Conservation (phyloP, 2,113 vertebrate genomes). For the Salminus brasiliensis region DNA sequence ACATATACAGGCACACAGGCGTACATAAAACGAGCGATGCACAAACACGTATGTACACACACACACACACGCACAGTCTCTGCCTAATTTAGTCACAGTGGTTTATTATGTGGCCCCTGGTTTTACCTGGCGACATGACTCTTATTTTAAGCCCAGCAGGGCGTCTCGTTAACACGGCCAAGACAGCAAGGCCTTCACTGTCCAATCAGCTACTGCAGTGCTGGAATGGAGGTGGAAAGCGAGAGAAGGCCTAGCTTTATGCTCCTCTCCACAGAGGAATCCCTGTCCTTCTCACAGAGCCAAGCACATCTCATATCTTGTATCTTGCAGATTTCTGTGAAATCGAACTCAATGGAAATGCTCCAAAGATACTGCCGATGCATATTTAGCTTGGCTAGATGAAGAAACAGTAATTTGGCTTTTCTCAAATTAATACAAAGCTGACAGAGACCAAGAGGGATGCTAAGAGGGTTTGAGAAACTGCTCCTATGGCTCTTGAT, state of each 20-base stretch:
- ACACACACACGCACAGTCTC: conserved; percentile 37
- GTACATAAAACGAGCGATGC: conserved; percentile 17
- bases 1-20: conserved; percentile 1
- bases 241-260: conserved; percentile 41
- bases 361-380: background rate
- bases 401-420: background rate
- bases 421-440: background rate
- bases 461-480: too few relatives aligned
- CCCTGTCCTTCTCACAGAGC: conserved; percentile 27
- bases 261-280: conserved; percentile 34
- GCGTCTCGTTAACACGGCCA: conserved; percentile 39
- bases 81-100: conserved; percentile 52
- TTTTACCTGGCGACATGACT: conserved; percentile 45
- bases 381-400: background rate
- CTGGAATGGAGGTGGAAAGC: conserved; percentile 22
- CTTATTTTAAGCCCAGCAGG: conserved; percentile 48
- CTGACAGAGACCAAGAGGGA: background rate
- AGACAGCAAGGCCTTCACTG: conserved; percentile 51
- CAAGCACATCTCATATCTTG: background rate
- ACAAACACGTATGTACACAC: conserved; percentile 27
- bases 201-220: conserved; percentile 30
- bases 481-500: too few relatives aligned
- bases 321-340: background rate
- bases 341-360: background rate
- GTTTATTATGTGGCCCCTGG: conserved; percentile 46